Evolutionary conservation across 2,113 vertebrate genomes (phyloP), one percentile per base, ranked within the genome.

Genomic region (Marcusenius ussheri): DNA sequence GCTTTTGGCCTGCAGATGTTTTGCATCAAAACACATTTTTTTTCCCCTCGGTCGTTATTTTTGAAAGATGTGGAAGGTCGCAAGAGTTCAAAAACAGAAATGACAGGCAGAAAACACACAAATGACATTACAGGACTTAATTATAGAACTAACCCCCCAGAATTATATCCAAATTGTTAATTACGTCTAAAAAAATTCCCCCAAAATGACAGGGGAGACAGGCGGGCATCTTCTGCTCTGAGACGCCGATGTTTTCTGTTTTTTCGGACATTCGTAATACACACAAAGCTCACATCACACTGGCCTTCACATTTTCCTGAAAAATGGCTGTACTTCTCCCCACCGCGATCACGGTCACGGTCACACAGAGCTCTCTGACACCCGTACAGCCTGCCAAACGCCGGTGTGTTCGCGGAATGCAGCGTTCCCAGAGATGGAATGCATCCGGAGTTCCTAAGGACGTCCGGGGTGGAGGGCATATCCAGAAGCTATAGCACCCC

Each of bases 1-100:
- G 47, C 35, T 70, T 45, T 66, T 70, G 87, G 88, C 62, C 62
- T 56, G 49, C 88, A 83, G 88, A 89, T 89, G 88, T 89, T 50
- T 39, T 21, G 50, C 74, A 89, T 80, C 49, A 80, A 89, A 88
- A 70, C 74, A 42, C 35, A 42, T 39, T 15, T 39, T 39, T 47
- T 83, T 45, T n/a, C 49, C 66, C 50, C n/a, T 87, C 24, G 3
- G 31, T 45, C 47, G 46, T 89, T 80, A 83, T 83, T 56, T 51
- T 80, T 39, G 47, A 46, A 80, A 83, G 66, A 89, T 50, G 70
- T 89, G 47, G 56, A 89, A 89, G 88, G 88, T 83, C 27, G 35
- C 17, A 24, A 39, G 74, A 53, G 49, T 89, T 77, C 88, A 83
- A 10, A 83, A 31, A 46, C 50, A 27, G 31, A 83, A 87, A 87